phyloP scores from a whole-genome alignment of 2,113 vertebrate genomes.

The Brienomyrus longianalis region DNA sequence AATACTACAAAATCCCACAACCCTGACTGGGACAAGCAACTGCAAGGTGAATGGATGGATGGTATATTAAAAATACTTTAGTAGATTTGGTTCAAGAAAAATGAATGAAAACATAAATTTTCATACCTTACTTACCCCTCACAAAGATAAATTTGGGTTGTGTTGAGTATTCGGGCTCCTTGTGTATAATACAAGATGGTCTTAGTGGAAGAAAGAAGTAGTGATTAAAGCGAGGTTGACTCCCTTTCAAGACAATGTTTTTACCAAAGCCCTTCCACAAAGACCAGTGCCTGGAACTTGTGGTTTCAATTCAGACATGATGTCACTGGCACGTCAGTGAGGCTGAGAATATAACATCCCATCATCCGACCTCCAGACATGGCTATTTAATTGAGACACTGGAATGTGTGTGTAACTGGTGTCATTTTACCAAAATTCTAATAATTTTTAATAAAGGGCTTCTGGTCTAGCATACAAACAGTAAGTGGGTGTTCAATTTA shows the following conservation, averaged over 20 bases:
- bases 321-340: background rate
- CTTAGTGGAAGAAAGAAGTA: constrained; percentile 29
- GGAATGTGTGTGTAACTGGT: background rate
- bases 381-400: background rate
- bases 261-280: background rate
- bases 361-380: background rate
- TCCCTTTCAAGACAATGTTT: background rate
- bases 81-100: background rate
- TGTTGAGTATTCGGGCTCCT: constrained; percentile 20
- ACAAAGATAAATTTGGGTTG: constrained; percentile 26
- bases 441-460: background rate
- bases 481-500: background rate
- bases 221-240: constrained; percentile 35
- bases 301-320: background rate
- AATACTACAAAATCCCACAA: background rate
- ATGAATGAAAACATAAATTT: background rate
- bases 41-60: background rate
- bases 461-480: background rate
- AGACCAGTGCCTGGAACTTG: background rate
- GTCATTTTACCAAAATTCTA: background rate
- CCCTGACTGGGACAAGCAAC: background rate
- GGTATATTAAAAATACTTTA: background rate
- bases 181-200: constrained; percentile 27
- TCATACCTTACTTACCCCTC: background rate
- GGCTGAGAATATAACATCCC: background rate